Evolutionary conservation across 2,113 vertebrate species (phyloP), one percentile per base, ranked within the genome.

Genomic region (Neogobius melanostomus): DNA sequence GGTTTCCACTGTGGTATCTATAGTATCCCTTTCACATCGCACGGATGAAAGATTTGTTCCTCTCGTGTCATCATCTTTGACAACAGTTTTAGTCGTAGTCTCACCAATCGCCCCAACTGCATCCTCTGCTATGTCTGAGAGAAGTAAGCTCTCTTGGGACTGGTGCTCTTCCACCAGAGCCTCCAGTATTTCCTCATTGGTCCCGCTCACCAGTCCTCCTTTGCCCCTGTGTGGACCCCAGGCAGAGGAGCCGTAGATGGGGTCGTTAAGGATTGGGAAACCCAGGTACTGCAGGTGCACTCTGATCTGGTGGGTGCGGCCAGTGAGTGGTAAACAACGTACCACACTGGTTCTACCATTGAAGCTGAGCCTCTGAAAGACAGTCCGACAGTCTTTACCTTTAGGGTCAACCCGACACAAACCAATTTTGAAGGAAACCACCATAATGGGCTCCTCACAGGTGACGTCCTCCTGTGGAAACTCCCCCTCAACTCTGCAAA

Each of bases 241-340:
- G 0, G 94, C 96, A 0, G 88, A 89, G 51, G 95, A 94, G n/a
- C 97, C 96, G 45, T 99, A 99, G 86, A 99, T 95, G n/a, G 98
- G 98, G 56, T 99, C 98, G 0, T 96, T 97, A 71, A 97, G 69
- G 6, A 99, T 98, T 15, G 98, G 97, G 66, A 98, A 93, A 0
- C 98, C 98, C 83, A 99, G 78, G 72, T 92, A 99, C 89, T 99
- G 98, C 63, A 99, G 91, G 72, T 99, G 98, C 8, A 99, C 97
- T 0, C 97, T 94, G 79, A 99, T 99, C 90, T 99, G 98, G 88
- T 99, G 98, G 0, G 95, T 99, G 43, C 98, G 96, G 15, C 98
- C 98, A 0, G 98, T 99, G 1, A 93, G 92, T 0, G 98, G 98
- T 3, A 90, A 88, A 71, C 98, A 99, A 17, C 77, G 93, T 3